phyloP scores from a whole-genome alignment of 64 coral and sea anemone species.

The Actinia equina region DNA sequence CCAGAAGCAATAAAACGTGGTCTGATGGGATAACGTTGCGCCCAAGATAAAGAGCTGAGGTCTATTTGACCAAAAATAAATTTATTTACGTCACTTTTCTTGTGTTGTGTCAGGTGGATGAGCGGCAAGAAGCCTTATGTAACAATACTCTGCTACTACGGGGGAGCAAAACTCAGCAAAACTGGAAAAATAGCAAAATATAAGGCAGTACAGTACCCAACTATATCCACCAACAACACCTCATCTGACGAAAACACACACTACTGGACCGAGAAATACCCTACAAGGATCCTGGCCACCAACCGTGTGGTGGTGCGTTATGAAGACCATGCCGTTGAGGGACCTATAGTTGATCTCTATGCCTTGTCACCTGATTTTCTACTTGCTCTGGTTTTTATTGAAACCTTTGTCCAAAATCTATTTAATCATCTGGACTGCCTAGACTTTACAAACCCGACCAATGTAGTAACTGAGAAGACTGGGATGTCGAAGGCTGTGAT shows the following conservation, averaged over 20 bases:
- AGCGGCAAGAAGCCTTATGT: conserved; percentile 31
- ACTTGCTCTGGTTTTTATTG: conserved; percentile 60
- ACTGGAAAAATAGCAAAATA: conserved; percentile 71
- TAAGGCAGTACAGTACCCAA: conserved; percentile 79
- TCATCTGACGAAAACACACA: background rate
- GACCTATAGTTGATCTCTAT: conserved; percentile 47
- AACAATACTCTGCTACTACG: conserved; percentile 77
- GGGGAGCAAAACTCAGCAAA: conserved; percentile 77
- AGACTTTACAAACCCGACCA: background rate
- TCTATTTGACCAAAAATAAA: too few species aligned
- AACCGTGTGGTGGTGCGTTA: conserved; percentile 48
- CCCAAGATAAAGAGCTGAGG: too few species aligned
- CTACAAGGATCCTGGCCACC: conserved; percentile 47
- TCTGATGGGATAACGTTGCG: too few species aligned
- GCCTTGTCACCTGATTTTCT: conserved; percentile 64
- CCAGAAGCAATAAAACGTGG: too few species aligned
- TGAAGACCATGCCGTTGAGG: conserved; percentile 20
- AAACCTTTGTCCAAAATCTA: conserved; percentile 58
- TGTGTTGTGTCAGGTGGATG: conserved; percentile 9
- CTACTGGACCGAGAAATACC: conserved; percentile 35
- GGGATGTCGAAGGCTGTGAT: conserved; percentile 13
- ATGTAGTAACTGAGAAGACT: background rate
- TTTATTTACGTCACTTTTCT: background rate
- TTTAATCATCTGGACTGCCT: background rate
- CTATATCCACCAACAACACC: background rate